Evolutionary conservation across 2,113 vertebrate species (phyloP).

Genomic region (Semnornis frantzii): DNA sequence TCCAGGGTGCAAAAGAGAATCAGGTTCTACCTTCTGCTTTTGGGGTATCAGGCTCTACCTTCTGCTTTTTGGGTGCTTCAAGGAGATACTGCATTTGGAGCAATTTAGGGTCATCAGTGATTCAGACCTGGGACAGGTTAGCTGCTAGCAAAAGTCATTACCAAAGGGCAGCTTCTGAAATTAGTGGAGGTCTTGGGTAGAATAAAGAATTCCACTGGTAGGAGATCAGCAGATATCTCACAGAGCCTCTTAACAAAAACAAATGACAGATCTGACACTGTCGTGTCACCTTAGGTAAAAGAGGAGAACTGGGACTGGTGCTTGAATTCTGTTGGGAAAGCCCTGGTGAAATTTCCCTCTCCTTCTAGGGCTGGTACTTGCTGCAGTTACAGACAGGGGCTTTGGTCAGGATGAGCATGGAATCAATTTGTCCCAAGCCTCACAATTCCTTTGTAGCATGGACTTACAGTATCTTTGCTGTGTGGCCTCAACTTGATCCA

Average conservation of each 20-base stretch:
- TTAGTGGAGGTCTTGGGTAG: not conserved
- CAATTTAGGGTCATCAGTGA: not conserved
- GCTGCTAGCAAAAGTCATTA: not conserved
- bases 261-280: not conserved
- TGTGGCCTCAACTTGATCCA: not conserved
- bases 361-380: not conserved
- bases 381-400: not conserved
- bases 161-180: not conserved
- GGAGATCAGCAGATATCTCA: not conserved
- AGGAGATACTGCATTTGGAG: not conserved
- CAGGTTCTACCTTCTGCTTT: not conserved
- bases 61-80: not conserved
- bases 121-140: not conserved
- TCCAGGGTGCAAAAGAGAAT: not conserved
- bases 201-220: not conserved
- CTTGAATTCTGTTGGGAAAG: not conserved
- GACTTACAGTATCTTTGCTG: not conserved
- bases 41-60: not conserved
- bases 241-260: not conserved
- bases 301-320: not conserved
- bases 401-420: not conserved
- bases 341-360: not conserved
- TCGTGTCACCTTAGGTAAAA: not conserved
- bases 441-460: not conserved
- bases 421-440: not conserved